Base-by-base conservation (phyloP, 2,113 vertebrate species). In the Cardinalis cardinalis region DNA sequence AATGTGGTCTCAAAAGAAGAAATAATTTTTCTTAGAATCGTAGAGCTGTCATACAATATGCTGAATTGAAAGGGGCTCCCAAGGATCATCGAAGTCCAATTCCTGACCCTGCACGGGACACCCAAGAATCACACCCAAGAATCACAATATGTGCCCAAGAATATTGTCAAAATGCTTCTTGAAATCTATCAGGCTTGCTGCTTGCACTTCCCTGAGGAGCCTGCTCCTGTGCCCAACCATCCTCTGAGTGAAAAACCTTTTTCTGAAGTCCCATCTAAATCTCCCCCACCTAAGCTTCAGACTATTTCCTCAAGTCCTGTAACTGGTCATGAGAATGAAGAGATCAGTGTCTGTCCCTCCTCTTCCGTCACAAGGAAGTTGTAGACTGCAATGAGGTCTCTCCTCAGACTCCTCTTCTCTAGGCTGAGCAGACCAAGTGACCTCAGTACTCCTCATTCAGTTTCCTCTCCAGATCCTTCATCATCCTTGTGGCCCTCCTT, bases 391-490 rank as follows among this genome's bases (percentile, higher is more conserved):
- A 2, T 26, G 18, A 41, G 49, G 21, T 18, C 13, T 53, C 20
- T 19, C 7, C 16, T 48, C 18, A 34, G 10, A 3, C 15, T 69
- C 28, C 26, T 60, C 12, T 8, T 38, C 23, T 51, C 40, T 29
- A 53, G 16, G 8, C 10, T 40, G 24, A 36, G 12, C 9, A 71
- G 31, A 36, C 8, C 9, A 9, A 43, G 6, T 43, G 31, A 56
- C 31, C 11, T 49, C 21, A 56, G 14, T 1, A 7, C 11, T 49
- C 25, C 21, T 26, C 31, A 23, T 25, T 7, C 0, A 0, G 12
- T 9, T 56, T 78, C 16, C 9, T 8, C 21, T 56, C 5, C 17
- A 55, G 29, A 29, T 4, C 10, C 8, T 41, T 41, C 31, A 17
- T 6, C 19, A 55, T 32, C 49, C 14, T 71, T 1, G 0, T 18